A percentile compares a stretch with the other conserved stretches of the same genome.
phyloP scores from a whole-genome alignment of 2,113 vertebrate genomes.

The Pluvialis apricaria region DNA sequence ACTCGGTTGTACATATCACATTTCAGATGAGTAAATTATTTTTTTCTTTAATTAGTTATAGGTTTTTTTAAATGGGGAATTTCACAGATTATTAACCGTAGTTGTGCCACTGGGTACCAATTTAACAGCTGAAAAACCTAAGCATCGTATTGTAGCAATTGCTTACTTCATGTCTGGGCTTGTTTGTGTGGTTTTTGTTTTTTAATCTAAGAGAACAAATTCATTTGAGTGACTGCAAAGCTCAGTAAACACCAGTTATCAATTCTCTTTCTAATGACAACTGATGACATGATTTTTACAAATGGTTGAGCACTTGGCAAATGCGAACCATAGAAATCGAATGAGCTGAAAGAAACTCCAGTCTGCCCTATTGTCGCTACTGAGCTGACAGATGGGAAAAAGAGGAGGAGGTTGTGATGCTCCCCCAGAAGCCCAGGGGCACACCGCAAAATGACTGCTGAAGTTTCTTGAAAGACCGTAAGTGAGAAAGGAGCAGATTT shows the following conservation, averaged over 20 bases:
- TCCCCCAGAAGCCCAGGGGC: conserved; percentile 44
- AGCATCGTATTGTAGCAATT: background rate
- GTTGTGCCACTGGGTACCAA: background rate
- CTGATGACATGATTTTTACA: conserved; percentile 64
- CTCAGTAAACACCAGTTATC: conserved; percentile 41
- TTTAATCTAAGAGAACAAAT: background rate
- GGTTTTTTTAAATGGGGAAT: background rate
- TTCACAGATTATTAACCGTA: background rate
- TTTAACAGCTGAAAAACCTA: background rate
- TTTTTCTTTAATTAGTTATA: background rate
- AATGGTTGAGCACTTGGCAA: conserved; percentile 58
- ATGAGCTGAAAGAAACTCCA: conserved; percentile 51
- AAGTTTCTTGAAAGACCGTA: background rate
- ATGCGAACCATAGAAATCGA: conserved; percentile 29
- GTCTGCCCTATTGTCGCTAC: conserved; percentile 1
- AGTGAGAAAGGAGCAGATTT: background rate
- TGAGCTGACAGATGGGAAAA: conserved; percentile 52
- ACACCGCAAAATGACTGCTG: background rate
- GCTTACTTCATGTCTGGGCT: background rate
- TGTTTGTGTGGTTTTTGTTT: background rate
- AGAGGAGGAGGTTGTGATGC: conserved; percentile 33
- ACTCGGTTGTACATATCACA: background rate
- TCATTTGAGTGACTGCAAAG: conserved; percentile 15
- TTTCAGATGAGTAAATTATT: background rate
- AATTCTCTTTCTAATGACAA: conserved; percentile 57